Conservation (phyloP, 2,797 vertebrate genomes). For the Sphenodon punctatus region DNA sequence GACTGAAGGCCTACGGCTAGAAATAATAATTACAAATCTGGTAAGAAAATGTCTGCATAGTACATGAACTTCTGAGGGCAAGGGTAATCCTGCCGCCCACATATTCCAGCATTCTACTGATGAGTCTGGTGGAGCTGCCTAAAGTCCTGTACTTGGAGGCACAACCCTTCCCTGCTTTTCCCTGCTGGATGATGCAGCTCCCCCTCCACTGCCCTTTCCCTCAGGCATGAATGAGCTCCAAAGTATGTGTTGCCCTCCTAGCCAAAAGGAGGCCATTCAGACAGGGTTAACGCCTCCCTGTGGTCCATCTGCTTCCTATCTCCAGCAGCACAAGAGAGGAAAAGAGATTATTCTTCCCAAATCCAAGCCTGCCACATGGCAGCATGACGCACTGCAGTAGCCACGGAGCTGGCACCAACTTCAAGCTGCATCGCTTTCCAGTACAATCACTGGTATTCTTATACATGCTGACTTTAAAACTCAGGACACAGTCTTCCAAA, state of each 20-base stretch:
- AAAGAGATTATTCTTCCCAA: constrained; percentile 14
- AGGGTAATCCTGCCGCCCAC: too few species aligned
- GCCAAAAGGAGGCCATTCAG: not conserved
- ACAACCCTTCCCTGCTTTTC: too few species aligned
- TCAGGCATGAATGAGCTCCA: not conserved
- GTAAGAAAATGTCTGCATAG: too few species aligned
- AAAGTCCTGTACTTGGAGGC: too few species aligned
- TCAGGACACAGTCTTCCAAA: too few species aligned
- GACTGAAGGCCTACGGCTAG: too few species aligned
- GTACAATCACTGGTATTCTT: not conserved
- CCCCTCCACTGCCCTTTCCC: not conserved
- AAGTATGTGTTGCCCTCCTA: not conserved
- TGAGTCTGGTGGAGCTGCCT: too few species aligned
- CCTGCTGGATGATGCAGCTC: not conserved
- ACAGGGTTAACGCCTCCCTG: not conserved
- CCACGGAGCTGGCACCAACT: not conserved
- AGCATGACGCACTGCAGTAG: constrained; percentile 11
- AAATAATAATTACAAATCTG: too few species aligned
- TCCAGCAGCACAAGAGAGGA: not conserved
- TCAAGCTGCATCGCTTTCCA: constrained; percentile 8
- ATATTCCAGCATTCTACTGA: too few species aligned
- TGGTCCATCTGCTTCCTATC: not conserved
- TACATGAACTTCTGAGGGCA: too few species aligned
- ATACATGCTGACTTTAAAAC: not conserved
- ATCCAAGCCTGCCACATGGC: not conserved